Evolutionary conservation across 2,113 vertebrate genomes (phyloP), one percentile per base, ranked within the genome.

Genomic region (Marmota monax): DNA sequence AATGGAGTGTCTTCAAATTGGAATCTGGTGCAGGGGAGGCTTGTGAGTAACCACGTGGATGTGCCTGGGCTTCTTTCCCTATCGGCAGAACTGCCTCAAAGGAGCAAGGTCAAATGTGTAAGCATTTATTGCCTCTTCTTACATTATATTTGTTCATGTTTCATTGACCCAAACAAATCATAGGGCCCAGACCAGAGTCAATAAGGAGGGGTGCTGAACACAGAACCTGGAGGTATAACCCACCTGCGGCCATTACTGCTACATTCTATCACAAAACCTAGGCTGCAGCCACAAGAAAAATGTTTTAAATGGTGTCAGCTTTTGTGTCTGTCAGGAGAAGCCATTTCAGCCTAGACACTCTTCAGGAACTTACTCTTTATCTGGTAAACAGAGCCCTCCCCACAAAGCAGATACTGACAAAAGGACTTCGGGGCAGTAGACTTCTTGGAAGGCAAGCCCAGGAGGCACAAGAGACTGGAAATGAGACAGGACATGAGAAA

Each of bases 221-320:
- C 1, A 8, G 16, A 8, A 22, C 45, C 7, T 14, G 32, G 18
- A 22, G 45, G 32, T 18, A 2, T 22, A 25, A 61, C 53, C n/a
- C 25, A 17, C 0, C 10, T 3, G 45, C 18, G 58, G 45, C 17
- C 12, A 0, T 29, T 32, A 0, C n/a, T 23, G 0, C 27, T 14
- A 29, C 16, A 48, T 0, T 20, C 69, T 27, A 4, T 78, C 53
- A 58, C 45, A 67, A 8, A 16, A 7, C 22, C 65, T 13, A 25
- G 12, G 25, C 76, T 45, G 18, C 61, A 65, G 76, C 83, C 34
- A 20, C 11, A 70, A 27, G 56, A 45, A 67, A 51, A 5, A 3
- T 17, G 29, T 17, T 39, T n/a, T 20, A 10, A 4, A 45, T 0
- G 11, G 6, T 48, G 74, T 48, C 70, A 16, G 32, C 42, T 58